Evolutionary conservation across 2,797 vertebrate species (phyloP).

Genomic region (Podarcis lilfordi): DNA sequence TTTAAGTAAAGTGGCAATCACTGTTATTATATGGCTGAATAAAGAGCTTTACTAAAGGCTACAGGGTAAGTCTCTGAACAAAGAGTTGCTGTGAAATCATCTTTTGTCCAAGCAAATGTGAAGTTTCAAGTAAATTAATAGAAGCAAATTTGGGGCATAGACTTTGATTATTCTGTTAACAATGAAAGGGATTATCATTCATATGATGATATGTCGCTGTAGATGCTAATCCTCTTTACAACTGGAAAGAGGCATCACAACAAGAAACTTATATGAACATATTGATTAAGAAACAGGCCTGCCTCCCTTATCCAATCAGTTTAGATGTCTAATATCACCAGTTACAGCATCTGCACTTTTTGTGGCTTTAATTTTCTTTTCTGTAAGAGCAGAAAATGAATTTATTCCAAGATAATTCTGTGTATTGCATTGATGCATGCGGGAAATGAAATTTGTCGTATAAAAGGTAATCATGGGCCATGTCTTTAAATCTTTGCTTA

Average conservation of each 20-base stretch:
- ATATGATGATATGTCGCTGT: conserved; percentile 67
- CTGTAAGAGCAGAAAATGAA: conserved; percentile 56
- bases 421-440: conserved; percentile 35
- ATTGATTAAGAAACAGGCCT: conserved; percentile 82
- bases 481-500: conserved; percentile 75
- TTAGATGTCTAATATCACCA: conserved; percentile 57
- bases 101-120: conserved; percentile 31
- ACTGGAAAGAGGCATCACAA: conserved; percentile 57
- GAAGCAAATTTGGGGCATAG: conserved; percentile 54
- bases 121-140: conserved; percentile 67
- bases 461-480: conserved; percentile 66
- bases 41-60: neutral
- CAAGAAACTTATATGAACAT: conserved; percentile 70
- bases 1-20: neutral
- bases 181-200: conserved; percentile 70
- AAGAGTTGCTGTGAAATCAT: conserved; percentile 4
- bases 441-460: conserved; percentile 64
- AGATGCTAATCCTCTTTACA: conserved; percentile 76
- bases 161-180: conserved; percentile 66
- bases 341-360: conserved; percentile 51
- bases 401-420: conserved; percentile 44
- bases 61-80: neutral
- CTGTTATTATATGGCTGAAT: neutral
- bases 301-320: conserved; percentile 56
- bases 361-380: conserved; percentile 66